Conservation (phyloP, 2,797 vertebrate species). For the Gymnothorax javanicus region DNA sequence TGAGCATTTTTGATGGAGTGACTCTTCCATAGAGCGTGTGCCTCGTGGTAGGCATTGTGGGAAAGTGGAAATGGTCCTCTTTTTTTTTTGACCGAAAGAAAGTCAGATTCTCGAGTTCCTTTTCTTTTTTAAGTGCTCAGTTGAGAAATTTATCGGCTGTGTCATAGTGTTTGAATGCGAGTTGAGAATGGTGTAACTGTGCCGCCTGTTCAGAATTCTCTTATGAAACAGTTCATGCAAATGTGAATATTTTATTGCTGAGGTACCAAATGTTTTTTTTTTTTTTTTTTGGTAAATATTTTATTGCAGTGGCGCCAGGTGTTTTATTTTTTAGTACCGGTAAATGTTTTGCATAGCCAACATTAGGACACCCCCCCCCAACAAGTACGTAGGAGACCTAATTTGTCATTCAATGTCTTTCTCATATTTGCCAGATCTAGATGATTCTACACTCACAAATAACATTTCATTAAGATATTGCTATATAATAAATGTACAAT, state of each 20-base stretch:
- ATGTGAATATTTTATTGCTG: neutral
- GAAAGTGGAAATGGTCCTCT: neutral
- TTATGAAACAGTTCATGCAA: neutral
- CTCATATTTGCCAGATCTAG: neutral
- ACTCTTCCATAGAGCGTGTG: neutral
- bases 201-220: neutral
- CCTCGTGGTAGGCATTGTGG: neutral
- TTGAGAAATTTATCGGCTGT: neutral
- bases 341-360: too few species aligned
- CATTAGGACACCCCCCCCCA: too few species aligned
- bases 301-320: neutral
- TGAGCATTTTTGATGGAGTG: neutral
- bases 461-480: neutral
- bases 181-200: neutral
- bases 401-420: neutral
- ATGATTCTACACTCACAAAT: neutral
- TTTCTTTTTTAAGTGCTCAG: neutral
- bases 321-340: too few species aligned
- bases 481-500: neutral
- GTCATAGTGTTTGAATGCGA: neutral
- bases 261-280: neutral
- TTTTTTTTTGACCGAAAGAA: neutral
- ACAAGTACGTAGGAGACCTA: too few species aligned
- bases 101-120: neutral
- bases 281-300: neutral